A percentile compares a stretch with the other conserved stretches of the same genome.
phyloP scores from a whole-genome alignment of 2,797 vertebrate genomes.

The Phrynocephalus guinanensis region DNA sequence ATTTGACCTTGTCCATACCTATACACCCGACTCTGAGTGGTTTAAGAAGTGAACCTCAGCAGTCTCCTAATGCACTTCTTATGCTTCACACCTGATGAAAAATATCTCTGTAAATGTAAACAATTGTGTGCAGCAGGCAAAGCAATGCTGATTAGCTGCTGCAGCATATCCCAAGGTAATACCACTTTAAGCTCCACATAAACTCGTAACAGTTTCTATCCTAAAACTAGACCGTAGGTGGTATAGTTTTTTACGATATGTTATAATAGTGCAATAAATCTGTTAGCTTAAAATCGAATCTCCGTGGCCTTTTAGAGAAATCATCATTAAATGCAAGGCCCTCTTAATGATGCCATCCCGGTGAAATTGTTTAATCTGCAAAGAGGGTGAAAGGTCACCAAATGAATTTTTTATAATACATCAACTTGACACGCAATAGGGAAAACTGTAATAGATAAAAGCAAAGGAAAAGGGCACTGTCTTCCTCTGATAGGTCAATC shows the following conservation, averaged over 20 bases:
- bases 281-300: slow-evolving; percentile 99
- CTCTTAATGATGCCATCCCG: slow-evolving; percentile 95
- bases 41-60: slow-evolving; percentile 41
- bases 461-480: slow-evolving; percentile 95
- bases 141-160: slow-evolving; percentile 51
- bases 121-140: slow-evolving; percentile 76
- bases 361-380: slow-evolving; percentile 98
- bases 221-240: slow-evolving; percentile 87
- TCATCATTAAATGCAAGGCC: slow-evolving; percentile 97
- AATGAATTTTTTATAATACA: slow-evolving; percentile 99
- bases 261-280: slow-evolving; percentile 99
- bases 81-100: slow-evolving; percentile 76
- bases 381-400: slow-evolving; percentile 97
- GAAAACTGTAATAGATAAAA: slow-evolving; percentile 95
- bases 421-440: slow-evolving; percentile 97
- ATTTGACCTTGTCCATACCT: neutral
- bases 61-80: slow-evolving; percentile 59
- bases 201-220: slow-evolving; percentile 83
- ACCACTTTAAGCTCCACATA: slow-evolving; percentile 85
- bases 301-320: slow-evolving; percentile 99
- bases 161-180: slow-evolving; percentile 82
- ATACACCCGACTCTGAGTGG: neutral
- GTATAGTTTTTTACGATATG: slow-evolving; percentile 97
- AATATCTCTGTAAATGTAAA: slow-evolving; percentile 77
- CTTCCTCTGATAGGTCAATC: slow-evolving; percentile 99